These are phyloP conservation scores for Caenorhabditis brenneri DNA, from an alignment of 1,140 invertebrate genomes.

Conservation along the genomic window DNA sequence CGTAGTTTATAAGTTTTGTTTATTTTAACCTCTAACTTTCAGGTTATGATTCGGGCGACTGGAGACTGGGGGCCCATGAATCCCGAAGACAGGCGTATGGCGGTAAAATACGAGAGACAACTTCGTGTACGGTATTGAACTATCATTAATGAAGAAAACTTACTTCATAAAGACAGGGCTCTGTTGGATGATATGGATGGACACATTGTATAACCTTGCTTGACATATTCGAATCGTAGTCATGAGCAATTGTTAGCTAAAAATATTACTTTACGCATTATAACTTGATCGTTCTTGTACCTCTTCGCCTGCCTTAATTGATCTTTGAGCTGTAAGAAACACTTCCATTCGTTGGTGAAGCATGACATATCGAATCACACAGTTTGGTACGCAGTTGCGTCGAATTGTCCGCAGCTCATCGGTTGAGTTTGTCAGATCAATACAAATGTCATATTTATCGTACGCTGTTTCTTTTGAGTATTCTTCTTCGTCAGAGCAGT, in stretches of 20 bases:
- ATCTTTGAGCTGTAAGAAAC: not conserved
- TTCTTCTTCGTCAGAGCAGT: conserved; percentile 1
- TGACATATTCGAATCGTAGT: conserved; percentile 13
- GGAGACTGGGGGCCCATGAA: conserved; percentile 40
- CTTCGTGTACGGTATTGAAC: conserved; percentile 5
- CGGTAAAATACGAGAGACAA: not conserved
- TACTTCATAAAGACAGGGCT: not conserved
- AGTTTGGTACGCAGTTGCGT: not conserved
- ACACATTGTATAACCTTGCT: not conserved
- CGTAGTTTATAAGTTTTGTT: too few species aligned
- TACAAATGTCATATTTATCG: conserved; percentile 18
- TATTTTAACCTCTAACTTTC: too few species aligned
- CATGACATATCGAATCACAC: not conserved
- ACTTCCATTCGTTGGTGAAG: conserved; percentile 13
- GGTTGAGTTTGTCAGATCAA: not conserved
- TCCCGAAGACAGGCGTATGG: not conserved
- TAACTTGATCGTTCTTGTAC: not conserved
- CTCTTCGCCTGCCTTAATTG: not conserved
- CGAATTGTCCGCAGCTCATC: not conserved
- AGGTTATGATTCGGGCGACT: conserved; percentile 21
- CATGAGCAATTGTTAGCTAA: not conserved
- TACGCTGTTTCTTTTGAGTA: not conserved
- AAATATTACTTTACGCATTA: too few species aligned
- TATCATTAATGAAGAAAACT: not conserved
- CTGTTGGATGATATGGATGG: not conserved